These are phyloP conservation scores for Volucella inanis DNA, from an alignment of 2,888 invertebrate species.

Conservation along the genomic window DNA sequence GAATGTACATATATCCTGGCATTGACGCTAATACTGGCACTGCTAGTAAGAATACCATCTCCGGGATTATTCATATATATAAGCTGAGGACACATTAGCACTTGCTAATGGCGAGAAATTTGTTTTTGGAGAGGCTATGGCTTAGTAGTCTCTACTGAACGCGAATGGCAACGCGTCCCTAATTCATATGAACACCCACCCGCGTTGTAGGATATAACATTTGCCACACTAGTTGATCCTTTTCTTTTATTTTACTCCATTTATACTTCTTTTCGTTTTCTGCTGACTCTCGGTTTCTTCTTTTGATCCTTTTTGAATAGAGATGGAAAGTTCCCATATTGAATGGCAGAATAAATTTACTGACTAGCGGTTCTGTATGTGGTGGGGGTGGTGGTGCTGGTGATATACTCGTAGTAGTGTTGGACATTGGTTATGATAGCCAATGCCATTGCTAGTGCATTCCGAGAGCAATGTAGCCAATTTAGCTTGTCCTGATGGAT, in stretches of 20 bases:
- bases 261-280: neutral
- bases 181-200: conserved; percentile 51
- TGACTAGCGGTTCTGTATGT: conserved; percentile 39
- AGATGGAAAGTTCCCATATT: conserved; percentile 44
- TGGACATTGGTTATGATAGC: neutral
- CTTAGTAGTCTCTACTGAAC: neutral
- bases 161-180: neutral
- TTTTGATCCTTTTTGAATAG: conserved; percentile 15
- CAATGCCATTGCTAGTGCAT: conserved; percentile 33
- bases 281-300: conserved; percentile 53
- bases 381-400: neutral
- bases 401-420: neutral
- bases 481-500: conserved; percentile 72
- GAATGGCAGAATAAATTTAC: conserved; percentile 70
- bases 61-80: conserved; percentile 16
- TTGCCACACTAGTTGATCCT: conserved; percentile 62
- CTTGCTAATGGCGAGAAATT: conserved; percentile 66
- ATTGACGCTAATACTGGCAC: no score
- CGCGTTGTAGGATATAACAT: conserved; percentile 42
- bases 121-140: neutral
- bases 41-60: no score
- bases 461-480: conserved; percentile 63
- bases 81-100: conserved; percentile 70
- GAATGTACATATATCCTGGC: neutral
- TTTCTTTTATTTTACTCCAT: conserved; percentile 33